Percentiles rank a stretch among this genome's conserved stretches.
phyloP scores from a whole-genome alignment of 2,113 vertebrate species.

The Tapirus terrestris region DNA sequence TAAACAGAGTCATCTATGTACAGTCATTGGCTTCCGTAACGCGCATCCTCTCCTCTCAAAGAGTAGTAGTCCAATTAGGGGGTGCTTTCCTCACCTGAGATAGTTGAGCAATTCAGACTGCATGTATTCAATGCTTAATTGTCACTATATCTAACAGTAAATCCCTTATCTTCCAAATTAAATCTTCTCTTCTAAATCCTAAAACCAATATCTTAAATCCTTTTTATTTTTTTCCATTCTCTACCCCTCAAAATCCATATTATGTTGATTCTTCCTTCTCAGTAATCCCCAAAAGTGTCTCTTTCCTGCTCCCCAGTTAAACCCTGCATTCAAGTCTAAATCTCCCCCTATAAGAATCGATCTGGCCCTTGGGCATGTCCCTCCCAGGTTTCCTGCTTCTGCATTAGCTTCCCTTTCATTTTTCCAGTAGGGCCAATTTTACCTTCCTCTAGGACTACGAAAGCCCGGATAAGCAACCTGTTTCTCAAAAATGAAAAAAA shows the following conservation, averaged over 20 bases:
- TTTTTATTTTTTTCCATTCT: slow-evolving; percentile 54
- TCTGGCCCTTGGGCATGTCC: not conserved
- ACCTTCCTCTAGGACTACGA: not conserved
- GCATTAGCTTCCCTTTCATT: not conserved
- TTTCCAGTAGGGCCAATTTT: not conserved
- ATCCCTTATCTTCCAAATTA: slow-evolving; percentile 72
- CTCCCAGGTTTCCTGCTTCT: not conserved
- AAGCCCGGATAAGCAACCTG: not conserved
- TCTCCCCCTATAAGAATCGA: not conserved
- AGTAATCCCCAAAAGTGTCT: slow-evolving; percentile 59
- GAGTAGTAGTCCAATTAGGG: not conserved
- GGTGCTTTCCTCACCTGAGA: not conserved
- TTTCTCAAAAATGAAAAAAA: not conserved
- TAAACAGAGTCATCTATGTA: slow-evolving; percentile 45
- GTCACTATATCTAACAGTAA: slow-evolving; percentile 58
- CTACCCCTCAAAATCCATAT: slow-evolving; percentile 66
- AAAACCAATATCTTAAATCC: slow-evolving; percentile 72
- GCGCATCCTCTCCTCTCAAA: not conserved
- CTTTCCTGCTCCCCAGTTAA: slow-evolving; percentile 45
- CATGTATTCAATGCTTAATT: slow-evolving; percentile 52
- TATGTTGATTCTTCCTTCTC: slow-evolving; percentile 65
- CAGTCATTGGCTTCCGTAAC: not conserved
- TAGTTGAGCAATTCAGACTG: not conserved
- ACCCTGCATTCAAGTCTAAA: slow-evolving; percentile 46
- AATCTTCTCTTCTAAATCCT: slow-evolving; percentile 71